Conservation (phyloP, 2,888 invertebrate genomes). For the Anoplius nigerrimus region DNA sequence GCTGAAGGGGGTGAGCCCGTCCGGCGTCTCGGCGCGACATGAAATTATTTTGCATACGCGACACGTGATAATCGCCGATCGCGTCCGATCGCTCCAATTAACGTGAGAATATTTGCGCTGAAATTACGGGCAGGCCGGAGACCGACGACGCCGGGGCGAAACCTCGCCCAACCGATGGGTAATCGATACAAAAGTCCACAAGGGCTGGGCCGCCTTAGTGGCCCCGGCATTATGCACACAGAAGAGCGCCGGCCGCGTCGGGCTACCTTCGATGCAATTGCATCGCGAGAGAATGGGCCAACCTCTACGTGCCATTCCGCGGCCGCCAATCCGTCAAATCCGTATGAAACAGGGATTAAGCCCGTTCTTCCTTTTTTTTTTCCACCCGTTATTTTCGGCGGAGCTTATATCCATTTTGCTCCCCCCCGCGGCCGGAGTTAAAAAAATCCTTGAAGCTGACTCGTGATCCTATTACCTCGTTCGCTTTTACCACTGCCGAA, state of each 20-base stretch:
- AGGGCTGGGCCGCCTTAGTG: constrained; percentile 72
- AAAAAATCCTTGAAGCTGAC: no score
- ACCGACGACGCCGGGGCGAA: constrained; percentile 52
- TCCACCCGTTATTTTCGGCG: no score
- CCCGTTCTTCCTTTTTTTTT: no score
- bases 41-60: constrained; percentile 45
- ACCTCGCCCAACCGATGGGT: constrained; percentile 70
- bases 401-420: no score
- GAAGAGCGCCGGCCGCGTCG: constrained; percentile 34
- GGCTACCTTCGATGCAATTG: constrained; percentile 34
- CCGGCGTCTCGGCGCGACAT: constrained; percentile 12
- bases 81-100: constrained; percentile 64
- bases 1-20: neutral
- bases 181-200: constrained; percentile 74
- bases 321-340: no score
- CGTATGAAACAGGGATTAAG: no score
- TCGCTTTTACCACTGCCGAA: no score
- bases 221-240: constrained; percentile 51
- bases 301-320: no score
- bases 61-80: constrained; percentile 46
- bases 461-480: no score
- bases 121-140: constrained; percentile 67
- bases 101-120: constrained; percentile 70
- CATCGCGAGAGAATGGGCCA: constrained; percentile 1
- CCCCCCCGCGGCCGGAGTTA: no score